phyloP scores from a whole-genome alignment of 1,140 invertebrate genomes.

The Drosophila parabipectinata region DNA sequence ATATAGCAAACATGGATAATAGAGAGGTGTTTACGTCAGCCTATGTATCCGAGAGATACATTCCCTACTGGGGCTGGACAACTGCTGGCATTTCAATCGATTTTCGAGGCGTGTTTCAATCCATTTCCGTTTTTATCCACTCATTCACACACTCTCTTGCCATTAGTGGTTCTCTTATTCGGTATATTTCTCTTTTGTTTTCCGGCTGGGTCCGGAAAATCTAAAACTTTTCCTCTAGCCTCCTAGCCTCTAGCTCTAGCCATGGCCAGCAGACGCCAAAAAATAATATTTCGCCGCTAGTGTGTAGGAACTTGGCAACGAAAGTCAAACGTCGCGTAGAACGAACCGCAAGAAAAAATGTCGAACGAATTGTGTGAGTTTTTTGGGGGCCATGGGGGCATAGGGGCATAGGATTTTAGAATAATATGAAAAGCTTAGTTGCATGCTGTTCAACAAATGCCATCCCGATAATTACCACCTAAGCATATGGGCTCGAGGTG shows the following conservation, averaged over 20 bases:
- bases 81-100: constrained; percentile 20
- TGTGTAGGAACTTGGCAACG: constrained; percentile 80
- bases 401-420: background rate
- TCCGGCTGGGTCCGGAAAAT: constrained; percentile 72
- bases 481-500: constrained; percentile 29
- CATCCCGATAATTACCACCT: constrained; percentile 65
- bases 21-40: constrained; percentile 30
- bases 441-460: constrained; percentile 36
- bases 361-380: constrained; percentile 75
- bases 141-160: constrained; percentile 28
- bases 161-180: constrained; percentile 16
- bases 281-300: constrained; percentile 77
- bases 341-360: constrained; percentile 51
- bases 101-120: constrained; percentile 39
- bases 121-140: constrained; percentile 51
- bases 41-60: constrained; percentile 24
- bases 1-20: background rate
- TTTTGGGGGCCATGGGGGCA: background rate
- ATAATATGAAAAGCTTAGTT: constrained; percentile 39
- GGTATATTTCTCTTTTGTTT: constrained; percentile 32
- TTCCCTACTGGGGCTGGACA: constrained; percentile 25
- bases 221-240: constrained; percentile 36
- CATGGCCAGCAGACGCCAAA: constrained; percentile 36
- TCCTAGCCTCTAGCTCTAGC: constrained; percentile 1
- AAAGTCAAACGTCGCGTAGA: constrained; percentile 58